phyloP scores from a whole-genome alignment of 2,888 invertebrate genomes.

The Yponomeuta evonymella region DNA sequence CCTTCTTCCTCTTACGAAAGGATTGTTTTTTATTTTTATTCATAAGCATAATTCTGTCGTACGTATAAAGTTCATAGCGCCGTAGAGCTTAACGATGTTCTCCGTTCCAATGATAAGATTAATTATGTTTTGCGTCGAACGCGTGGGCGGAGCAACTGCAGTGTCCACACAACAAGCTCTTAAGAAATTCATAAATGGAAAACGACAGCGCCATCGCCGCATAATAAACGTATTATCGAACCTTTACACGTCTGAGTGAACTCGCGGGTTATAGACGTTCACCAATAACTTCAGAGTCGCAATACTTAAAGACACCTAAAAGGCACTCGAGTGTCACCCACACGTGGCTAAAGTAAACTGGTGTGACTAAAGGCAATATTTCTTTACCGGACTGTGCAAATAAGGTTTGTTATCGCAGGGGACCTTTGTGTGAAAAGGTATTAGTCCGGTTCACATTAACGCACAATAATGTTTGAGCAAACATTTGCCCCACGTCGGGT shows the following conservation, averaged over 20 bases:
- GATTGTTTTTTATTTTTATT: too few species aligned
- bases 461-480: conserved; percentile 35
- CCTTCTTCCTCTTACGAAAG: too few species aligned
- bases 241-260: not conserved
- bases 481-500: conserved; percentile 33
- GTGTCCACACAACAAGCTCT: not conserved
- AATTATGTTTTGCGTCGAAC: conserved; percentile 17
- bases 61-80: not conserved
- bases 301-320: conserved; percentile 1
- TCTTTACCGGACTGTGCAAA: conserved; percentile 20
- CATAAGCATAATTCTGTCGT: not conserved
- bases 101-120: conserved; percentile 22
- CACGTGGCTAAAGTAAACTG: conserved; percentile 10
- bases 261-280: not conserved
- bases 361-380: conserved; percentile 10
- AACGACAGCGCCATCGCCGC: conserved; percentile 45
- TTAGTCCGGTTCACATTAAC: conserved; percentile 34
- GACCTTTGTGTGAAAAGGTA: conserved; percentile 23
- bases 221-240: conserved; percentile 26
- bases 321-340: conserved; percentile 3
- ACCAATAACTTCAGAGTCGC: not conserved
- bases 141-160: conserved; percentile 15
- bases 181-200: conserved; percentile 9
- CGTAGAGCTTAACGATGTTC: conserved; percentile 20
- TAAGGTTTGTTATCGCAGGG: conserved; percentile 19